Base-by-base conservation (phyloP, 1,140 invertebrate species). In the Leptonema lineaticorne region DNA sequence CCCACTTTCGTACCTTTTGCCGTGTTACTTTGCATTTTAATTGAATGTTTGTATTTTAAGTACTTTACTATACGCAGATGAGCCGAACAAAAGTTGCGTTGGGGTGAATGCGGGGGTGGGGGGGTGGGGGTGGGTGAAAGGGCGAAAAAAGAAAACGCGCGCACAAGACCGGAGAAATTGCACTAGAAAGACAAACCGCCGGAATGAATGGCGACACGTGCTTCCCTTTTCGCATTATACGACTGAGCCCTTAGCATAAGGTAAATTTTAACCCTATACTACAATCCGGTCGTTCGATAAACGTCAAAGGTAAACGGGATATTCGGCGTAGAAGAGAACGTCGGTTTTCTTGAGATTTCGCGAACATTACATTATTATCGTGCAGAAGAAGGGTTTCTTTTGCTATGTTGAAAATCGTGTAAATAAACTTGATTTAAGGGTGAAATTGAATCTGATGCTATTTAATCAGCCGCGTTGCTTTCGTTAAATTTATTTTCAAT, bases 1-100 rank as follows among this genome's bases (percentile, higher is more conserved):
- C 63, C 30, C 50, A 48, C 70, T 63, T 66, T 69, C 50, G 50
- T 72, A 72, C 71, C 71, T 72, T 69, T 69, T 63, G 71, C 71
- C 71, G 65, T 72, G 67, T 72, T 72, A 69, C 71, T 72, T 72
- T 72, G 71, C 71, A 72, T 72, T 72, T 72, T 72, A 72, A 72
- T 72, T 72, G 71, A 72, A 72, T 72, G 71, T 72, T 72, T 72
- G 71, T 72, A 68, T 72, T 69, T 72, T 69, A 60, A 71, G 66
- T 71, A 65, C 66, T 56, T 37, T n/a, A n/a, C n/a, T n/a, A n/a
- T n/a, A 57, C 46, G 41, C 60, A 62, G 50, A 60, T 50, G 67
- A 65, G 63, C 65, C 14, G 64, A 30, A 30, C 50, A 24, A 53
- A 53, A 53, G 11, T 41, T 41, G 58, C 20, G 2, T 46, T n/a